Conservation (phyloP, 2,113 vertebrate species). For the Atrichornis clamosus region DNA sequence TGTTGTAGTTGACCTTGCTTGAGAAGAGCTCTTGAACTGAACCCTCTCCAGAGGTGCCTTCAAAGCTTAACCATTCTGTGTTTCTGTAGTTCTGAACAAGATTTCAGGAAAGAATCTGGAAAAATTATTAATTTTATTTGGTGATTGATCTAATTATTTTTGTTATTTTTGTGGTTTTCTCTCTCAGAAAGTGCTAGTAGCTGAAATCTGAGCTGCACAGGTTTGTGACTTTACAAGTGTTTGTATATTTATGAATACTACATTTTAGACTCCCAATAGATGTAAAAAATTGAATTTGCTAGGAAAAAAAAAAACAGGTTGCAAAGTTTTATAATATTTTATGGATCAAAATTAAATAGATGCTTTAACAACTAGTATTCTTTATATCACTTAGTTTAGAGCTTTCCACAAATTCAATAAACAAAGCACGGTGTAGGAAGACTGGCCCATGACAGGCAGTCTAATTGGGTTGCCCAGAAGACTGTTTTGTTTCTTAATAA, state of each 20-base stretch:
- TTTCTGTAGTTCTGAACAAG: background rate
- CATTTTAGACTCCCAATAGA: background rate
- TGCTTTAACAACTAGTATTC: background rate
- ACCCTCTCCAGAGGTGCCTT: background rate
- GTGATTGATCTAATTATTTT: background rate
- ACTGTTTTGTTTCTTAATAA: background rate
- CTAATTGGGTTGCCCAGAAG: background rate
- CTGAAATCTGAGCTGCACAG: background rate
- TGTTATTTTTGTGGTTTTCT: background rate
- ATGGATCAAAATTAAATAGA: background rate
- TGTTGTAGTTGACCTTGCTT: background rate
- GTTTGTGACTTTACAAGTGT: background rate
- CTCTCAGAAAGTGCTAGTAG: background rate
- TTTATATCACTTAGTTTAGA: background rate
- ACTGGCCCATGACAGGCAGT: background rate
- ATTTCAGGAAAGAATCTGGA: background rate
- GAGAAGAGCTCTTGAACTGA: background rate
- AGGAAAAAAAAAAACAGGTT: background rate
- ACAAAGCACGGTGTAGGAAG: background rate
- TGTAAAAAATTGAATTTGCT: background rate
- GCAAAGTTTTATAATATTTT: background rate
- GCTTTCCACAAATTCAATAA: background rate
- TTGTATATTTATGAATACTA: background rate
- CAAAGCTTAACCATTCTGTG: background rate
- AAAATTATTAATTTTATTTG: slow-evolving; percentile 10